phyloP scores from a whole-genome alignment of 2,888 invertebrate genomes.

The Meghimatium bilineatum region DNA sequence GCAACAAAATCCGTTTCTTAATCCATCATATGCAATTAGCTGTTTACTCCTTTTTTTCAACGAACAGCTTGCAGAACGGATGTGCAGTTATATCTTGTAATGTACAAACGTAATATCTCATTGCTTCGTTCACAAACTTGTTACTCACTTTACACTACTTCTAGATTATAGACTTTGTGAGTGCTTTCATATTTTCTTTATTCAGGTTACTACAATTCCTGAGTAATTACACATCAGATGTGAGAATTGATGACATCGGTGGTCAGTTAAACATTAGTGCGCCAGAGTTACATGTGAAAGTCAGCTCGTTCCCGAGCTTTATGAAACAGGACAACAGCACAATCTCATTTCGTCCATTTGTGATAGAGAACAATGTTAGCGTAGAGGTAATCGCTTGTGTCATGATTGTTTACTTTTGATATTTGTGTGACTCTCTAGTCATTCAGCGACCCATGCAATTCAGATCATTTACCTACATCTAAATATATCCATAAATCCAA shows the following conservation, averaged over 20 bases:
- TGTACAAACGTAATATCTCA: too few species aligned
- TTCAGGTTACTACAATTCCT: conserved; percentile 61
- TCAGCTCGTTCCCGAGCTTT: background rate
- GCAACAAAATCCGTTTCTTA: too few species aligned
- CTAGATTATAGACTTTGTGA: background rate
- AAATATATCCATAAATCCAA: background rate
- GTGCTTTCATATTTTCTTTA: background rate
- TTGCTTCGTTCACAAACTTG: too few species aligned
- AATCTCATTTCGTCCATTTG: conserved; percentile 12
- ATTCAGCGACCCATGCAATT: background rate
- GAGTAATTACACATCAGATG: conserved; percentile 60
- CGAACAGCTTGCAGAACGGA: too few species aligned
- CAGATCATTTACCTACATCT: background rate
- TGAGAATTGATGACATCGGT: conserved; percentile 37
- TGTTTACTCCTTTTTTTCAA: too few species aligned
- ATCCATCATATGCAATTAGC: too few species aligned
- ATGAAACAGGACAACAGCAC: background rate
- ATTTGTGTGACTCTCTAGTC: background rate
- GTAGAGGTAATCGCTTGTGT: background rate
- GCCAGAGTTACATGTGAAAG: conserved; percentile 26
- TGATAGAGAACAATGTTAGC: background rate
- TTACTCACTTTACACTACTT: too few species aligned
- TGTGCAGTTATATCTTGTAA: too few species aligned
- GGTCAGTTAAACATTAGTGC: conserved; percentile 27
- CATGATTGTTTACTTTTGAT: background rate